A percentile compares a stretch with the other conserved stretches of the same genome.
These are phyloP conservation scores for Plusia festucae DNA, from an alignment of 2,888 invertebrate genomes.

Conservation along the genomic window DNA sequence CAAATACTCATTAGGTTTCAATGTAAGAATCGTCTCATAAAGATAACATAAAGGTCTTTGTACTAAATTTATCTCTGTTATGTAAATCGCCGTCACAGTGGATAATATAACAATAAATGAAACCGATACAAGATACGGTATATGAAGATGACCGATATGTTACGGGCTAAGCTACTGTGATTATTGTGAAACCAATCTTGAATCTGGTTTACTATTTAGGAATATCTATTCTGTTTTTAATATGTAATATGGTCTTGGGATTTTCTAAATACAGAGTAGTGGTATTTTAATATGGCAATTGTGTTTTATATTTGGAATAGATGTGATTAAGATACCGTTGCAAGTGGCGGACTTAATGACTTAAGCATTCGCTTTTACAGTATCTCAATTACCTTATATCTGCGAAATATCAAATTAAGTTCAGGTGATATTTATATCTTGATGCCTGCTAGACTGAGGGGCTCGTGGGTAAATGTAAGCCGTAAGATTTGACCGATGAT, in stretches of 20 bases:
- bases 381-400: too few species aligned
- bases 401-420: too few species aligned
- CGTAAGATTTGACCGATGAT: too few species aligned
- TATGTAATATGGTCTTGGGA: background rate
- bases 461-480: too few species aligned
- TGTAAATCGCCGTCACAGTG: constrained; percentile 14
- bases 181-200: background rate
- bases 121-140: constrained; percentile 4
- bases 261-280: background rate
- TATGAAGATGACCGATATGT: constrained; percentile 12
- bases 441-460: too few species aligned
- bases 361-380: too few species aligned
- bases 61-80: constrained; percentile 24
- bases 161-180: too few species aligned
- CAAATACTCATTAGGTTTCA: background rate
- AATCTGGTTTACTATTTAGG: background rate
- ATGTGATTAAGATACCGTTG: background rate
- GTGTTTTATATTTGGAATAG: background rate
- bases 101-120: constrained; percentile 19
- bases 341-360: too few species aligned
- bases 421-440: too few species aligned
- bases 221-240: background rate
- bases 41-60: constrained; percentile 15
- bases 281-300: background rate
- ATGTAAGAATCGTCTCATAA: background rate